Conservation (phyloP, 2,888 invertebrate species). For the Ecliptopera silaceata region DNA sequence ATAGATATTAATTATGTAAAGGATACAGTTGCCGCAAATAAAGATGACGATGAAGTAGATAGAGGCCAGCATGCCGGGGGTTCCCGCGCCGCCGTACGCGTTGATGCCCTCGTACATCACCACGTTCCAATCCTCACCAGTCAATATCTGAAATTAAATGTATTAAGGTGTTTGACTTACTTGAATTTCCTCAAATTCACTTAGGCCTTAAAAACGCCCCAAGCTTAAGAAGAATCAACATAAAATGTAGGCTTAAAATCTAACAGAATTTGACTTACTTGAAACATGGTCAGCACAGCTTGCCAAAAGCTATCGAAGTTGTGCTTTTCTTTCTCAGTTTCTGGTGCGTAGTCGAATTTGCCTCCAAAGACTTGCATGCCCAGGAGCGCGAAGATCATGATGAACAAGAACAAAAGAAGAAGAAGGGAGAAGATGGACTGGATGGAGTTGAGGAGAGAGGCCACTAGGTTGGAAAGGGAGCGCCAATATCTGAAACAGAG, state of each 20-base stretch:
- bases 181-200: too few relatives aligned
- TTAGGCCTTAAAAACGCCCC: too few relatives aligned
- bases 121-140: conserved; percentile 99
- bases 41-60: conserved; percentile 99
- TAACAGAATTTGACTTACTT: conserved; percentile 84
- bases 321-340: conserved; percentile 93
- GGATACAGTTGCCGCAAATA: conserved; percentile 99
- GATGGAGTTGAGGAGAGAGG: conserved; percentile 98
- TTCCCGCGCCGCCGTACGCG: conserved; percentile 98
- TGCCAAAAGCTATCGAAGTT: conserved; percentile 99
- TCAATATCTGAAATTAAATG: conserved; percentile 91
- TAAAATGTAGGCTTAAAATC: too few relatives aligned
- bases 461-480: conserved; percentile 98
- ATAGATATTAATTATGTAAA: too few relatives aligned
- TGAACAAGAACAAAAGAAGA: conserved; percentile 98
- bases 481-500: conserved; percentile 94
- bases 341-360: conserved; percentile 94
- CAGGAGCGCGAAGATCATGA: conserved; percentile 99
- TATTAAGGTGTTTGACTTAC: neutral
- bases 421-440: conserved; percentile 99
- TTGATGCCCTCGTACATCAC: conserved; percentile 99
- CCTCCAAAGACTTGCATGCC: conserved; percentile 99
- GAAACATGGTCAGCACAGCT: conserved; percentile 98
- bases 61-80: conserved; percentile 95
- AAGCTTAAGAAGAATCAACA: too few relatives aligned